Conservation (phyloP, 1,140 invertebrate genomes). For the Aleiodes sp. region DNA sequence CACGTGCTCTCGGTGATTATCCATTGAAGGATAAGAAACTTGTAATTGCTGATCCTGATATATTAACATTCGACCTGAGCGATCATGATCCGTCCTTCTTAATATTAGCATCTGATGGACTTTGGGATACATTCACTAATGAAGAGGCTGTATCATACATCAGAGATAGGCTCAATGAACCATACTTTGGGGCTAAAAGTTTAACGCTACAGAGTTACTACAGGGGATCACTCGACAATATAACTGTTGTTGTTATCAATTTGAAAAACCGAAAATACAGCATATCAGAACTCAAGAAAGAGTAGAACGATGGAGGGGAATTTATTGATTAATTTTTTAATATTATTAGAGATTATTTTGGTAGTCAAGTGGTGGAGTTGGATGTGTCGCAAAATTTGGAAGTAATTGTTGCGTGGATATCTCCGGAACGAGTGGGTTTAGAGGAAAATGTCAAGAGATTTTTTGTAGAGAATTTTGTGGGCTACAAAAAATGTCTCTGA, state of each 20-base stretch:
- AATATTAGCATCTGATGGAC: slow-evolving; percentile 92
- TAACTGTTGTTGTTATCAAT: slow-evolving; percentile 92
- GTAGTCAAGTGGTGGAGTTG: too few relatives aligned
- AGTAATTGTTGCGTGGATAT: too few relatives aligned
- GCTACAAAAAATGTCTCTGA: too few relatives aligned
- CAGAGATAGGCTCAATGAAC: slow-evolving; percentile 82
- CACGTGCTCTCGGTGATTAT: slow-evolving; percentile 93
- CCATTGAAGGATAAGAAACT: slow-evolving; percentile 93
- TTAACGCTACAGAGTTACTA: slow-evolving; percentile 90
- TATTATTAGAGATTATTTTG: too few relatives aligned
- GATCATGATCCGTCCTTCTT: slow-evolving; percentile 89
- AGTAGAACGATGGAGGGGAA: slow-evolving; percentile 26
- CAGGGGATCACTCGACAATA: slow-evolving; percentile 93
- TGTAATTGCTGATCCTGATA: slow-evolving; percentile 94
- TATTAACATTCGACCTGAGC: slow-evolving; percentile 89
- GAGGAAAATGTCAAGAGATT: too few relatives aligned
- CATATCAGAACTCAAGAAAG: slow-evolving; percentile 40
- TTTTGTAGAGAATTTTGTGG: too few relatives aligned
- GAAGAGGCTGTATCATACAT: slow-evolving; percentile 93
- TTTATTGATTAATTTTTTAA: background rate
- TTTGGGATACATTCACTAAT: slow-evolving; percentile 96
- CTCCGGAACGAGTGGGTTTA: too few relatives aligned
- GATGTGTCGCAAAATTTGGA: too few relatives aligned
- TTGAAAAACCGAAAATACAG: slow-evolving; percentile 72
- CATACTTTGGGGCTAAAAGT: slow-evolving; percentile 89